A percentile compares a stretch with the other conserved stretches of the same genome.
These are phyloP conservation scores for Matsumurasca onukii DNA, from an alignment of 1,140 invertebrate species.

Conservation along the genomic window DNA sequence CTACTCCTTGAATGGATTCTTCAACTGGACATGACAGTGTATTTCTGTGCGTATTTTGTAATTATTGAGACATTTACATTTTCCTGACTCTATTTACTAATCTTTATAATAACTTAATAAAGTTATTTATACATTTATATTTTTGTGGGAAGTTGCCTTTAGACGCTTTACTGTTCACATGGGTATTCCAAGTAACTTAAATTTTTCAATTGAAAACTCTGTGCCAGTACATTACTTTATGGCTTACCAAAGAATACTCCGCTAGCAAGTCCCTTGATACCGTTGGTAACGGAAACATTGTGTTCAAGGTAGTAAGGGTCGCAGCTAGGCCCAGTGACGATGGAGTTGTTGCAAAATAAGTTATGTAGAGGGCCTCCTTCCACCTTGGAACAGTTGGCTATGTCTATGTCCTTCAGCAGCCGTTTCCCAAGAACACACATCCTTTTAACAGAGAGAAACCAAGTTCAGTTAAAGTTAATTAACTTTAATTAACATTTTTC, in stretches of 20 bases:
- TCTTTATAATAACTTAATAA: too few relatives aligned
- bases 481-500: too few relatives aligned
- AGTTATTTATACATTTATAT: too few relatives aligned
- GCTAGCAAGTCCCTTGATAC: constrained; percentile 77
- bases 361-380: constrained; percentile 60
- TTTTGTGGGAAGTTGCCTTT: too few relatives aligned
- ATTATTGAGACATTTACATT: too few relatives aligned
- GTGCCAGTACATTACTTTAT: background rate
- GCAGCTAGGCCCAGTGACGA: constrained; percentile 51
- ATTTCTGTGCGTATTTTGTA: too few relatives aligned
- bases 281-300: constrained; percentile 57
- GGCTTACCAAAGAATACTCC: constrained; percentile 70
- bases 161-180: too few relatives aligned
- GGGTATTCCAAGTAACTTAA: background rate
- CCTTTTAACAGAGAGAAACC: too few relatives aligned
- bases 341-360: constrained; percentile 64
- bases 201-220: background rate
- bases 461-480: too few relatives aligned
- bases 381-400: constrained; percentile 77
- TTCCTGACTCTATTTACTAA: too few relatives aligned
- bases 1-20: too few relatives aligned
- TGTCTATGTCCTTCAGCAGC: constrained; percentile 72
- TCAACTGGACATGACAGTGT: too few relatives aligned
- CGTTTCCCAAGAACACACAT: constrained; percentile 92
- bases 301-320: constrained; percentile 74